A percentile compares a stretch with the other conserved stretches of the same genome.
Evolutionary conservation across 1,140 invertebrate genomes (phyloP).

Genomic region (Drosophila lacteicornis): DNA sequence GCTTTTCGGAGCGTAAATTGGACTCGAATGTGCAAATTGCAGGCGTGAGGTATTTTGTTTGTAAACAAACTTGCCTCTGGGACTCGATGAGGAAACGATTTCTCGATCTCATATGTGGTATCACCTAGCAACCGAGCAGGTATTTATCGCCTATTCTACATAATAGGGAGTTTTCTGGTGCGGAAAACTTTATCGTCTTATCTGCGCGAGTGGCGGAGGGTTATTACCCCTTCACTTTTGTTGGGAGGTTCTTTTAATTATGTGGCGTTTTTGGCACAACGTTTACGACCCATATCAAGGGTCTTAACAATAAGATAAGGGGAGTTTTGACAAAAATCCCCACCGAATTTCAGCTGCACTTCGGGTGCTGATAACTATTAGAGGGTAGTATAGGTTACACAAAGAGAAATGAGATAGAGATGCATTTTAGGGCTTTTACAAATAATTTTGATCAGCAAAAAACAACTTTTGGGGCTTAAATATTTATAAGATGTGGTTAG

Average conservation of each 20-base stretch:
- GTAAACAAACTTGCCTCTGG: conserved; percentile 27
- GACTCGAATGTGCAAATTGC: conserved; percentile 7
- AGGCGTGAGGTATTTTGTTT: conserved; percentile 19
- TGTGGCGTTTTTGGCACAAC: conserved; percentile 12
- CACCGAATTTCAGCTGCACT: conserved; percentile 15
- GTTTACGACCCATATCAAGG: conserved; percentile 62
- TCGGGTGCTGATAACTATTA: conserved; percentile 27
- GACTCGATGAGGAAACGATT: conserved; percentile 18
- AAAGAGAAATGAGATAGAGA: not conserved
- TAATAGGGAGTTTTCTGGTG: conserved; percentile 2
- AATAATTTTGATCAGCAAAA: too few relatives aligned
- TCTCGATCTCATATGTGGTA: not conserved
- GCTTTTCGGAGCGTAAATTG: conserved; percentile 15
- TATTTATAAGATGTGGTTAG: not conserved
- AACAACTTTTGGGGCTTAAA: not conserved
- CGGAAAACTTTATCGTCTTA: conserved; percentile 35
- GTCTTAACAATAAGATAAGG: conserved; percentile 52
- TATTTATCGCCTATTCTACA: conserved; percentile 14
- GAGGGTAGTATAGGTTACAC: not conserved
- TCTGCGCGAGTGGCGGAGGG: conserved; percentile 5
- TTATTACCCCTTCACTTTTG: conserved; percentile 32
- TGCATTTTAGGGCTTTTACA: not conserved
- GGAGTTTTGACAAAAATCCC: conserved; percentile 45
- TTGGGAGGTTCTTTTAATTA: conserved; percentile 13
- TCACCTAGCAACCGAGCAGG: conserved; percentile 15